These are phyloP conservation scores for Sinocyclocheilus rhinocerous DNA, from an alignment of 2,113 vertebrate species.

Conservation along the genomic window DNA sequence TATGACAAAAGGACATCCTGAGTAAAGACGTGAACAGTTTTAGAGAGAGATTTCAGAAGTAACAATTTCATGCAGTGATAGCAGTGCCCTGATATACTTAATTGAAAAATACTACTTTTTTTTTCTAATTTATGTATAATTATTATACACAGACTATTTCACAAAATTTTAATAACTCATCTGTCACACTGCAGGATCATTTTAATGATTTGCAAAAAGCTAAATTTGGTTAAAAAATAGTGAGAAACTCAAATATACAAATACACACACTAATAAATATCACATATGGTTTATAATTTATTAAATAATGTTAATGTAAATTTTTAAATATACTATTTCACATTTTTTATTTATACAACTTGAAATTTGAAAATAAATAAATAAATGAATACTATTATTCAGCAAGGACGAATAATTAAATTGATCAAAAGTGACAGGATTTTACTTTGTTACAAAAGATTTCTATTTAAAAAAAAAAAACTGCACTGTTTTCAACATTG, in stretches of 20 bases:
- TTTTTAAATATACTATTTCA: too few species aligned
- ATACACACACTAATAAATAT: too few species aligned
- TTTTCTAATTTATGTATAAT: neutral
- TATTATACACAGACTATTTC: neutral
- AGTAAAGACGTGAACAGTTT: slow-evolving; percentile 5
- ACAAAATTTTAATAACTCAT: neutral
- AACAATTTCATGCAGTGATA: neutral
- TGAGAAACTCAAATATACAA: neutral
- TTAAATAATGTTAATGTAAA: too few species aligned
- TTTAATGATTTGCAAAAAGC: neutral
- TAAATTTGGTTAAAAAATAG: neutral
- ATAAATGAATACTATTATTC: too few species aligned
- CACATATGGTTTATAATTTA: too few species aligned
- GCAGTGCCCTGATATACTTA: neutral
- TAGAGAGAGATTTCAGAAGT: neutral
- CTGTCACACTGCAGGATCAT: neutral
- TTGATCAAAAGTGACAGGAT: too few species aligned
- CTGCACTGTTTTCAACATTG: too few species aligned
- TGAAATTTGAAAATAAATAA: too few species aligned
- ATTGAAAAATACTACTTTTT: neutral
- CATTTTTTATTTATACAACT: too few species aligned
- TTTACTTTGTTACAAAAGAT: too few species aligned
- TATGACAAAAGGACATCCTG: slow-evolving; percentile 88
- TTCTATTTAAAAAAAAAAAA: too few species aligned
- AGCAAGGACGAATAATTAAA: too few species aligned